Conservation (phyloP, 2,888 invertebrate genomes). For the Portevinia maculata region DNA sequence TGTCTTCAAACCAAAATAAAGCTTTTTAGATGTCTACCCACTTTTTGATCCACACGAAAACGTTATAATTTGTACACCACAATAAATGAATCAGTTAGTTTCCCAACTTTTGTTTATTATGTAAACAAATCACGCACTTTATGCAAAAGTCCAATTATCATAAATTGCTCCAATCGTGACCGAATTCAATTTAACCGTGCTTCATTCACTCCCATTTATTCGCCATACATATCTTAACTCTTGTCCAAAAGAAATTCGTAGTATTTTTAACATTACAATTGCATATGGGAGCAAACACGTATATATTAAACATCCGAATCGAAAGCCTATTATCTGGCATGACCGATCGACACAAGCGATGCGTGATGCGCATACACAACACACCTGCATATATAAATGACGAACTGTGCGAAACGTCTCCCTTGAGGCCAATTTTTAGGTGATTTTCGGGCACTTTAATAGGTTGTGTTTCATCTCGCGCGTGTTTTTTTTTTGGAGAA, state of each 20-base stretch:
- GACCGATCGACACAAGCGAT: slow-evolving; percentile 12
- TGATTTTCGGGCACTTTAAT: slow-evolving; percentile 22
- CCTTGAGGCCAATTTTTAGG: neutral
- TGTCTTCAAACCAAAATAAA: slow-evolving; percentile 2
- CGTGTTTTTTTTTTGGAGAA: slow-evolving; percentile 37
- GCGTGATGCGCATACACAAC: slow-evolving; percentile 45
- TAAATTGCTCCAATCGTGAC: slow-evolving; percentile 50
- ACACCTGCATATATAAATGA: neutral
- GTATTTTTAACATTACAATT: slow-evolving; percentile 11
- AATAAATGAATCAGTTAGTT: slow-evolving; percentile 35
- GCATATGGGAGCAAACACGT: slow-evolving; percentile 6
- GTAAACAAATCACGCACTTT: slow-evolving; percentile 47
- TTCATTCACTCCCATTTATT: slow-evolving; percentile 33
- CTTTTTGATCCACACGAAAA: slow-evolving; percentile 11
- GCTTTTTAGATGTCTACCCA: neutral
- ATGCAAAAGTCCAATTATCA: slow-evolving; percentile 50
- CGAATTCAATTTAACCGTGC: slow-evolving; percentile 29
- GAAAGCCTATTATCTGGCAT: slow-evolving; percentile 32
- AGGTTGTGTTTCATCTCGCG: slow-evolving; percentile 32
- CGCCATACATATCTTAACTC: slow-evolving; percentile 21
- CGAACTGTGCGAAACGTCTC: slow-evolving; percentile 5
- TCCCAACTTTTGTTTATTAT: slow-evolving; percentile 11
- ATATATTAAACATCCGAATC: slow-evolving; percentile 23
- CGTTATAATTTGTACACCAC: slow-evolving; percentile 10
- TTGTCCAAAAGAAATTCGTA: slow-evolving; percentile 49